These are phyloP conservation scores for Monarcha castaneiventris DNA, from an alignment of 2,113 vertebrate species.

Conservation along the genomic window DNA sequence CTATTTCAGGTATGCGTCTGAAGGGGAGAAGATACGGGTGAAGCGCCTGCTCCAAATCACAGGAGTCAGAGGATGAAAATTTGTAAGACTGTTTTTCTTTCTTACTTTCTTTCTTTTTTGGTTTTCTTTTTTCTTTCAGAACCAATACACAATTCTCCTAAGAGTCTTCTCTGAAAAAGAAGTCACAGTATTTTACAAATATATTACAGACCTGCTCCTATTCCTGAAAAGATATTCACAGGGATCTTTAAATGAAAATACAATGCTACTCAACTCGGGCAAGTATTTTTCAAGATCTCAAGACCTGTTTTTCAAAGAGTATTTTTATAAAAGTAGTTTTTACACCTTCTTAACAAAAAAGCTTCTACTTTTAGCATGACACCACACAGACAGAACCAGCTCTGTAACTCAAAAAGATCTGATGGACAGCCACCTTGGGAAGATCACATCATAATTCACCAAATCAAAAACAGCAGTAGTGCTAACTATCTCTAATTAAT, in stretches of 20 bases:
- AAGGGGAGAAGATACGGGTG: background rate
- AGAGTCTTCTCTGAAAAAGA: background rate
- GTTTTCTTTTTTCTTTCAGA: background rate
- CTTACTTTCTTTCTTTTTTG: background rate
- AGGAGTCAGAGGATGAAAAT: background rate
- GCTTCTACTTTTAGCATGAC: background rate
- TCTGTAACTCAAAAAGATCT: background rate
- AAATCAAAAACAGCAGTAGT: background rate
- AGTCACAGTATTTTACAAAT: background rate
- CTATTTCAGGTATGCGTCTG: background rate
- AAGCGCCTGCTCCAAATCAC: background rate
- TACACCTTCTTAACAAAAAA: background rate
- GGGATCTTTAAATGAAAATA: background rate
- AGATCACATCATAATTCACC: background rate
- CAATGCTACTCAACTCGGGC: background rate
- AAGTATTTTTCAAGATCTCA: background rate
- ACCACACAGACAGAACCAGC: background rate
- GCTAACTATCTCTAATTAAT: background rate
- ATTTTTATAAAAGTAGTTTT: background rate
- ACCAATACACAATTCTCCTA: background rate
- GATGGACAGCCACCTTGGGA: background rate
- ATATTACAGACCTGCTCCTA: background rate
- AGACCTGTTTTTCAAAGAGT: background rate
- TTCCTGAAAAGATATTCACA: background rate
- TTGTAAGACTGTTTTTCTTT: background rate